phyloP scores from a whole-genome alignment of 2,888 invertebrate genomes.

The Tenthredo livida region DNA sequence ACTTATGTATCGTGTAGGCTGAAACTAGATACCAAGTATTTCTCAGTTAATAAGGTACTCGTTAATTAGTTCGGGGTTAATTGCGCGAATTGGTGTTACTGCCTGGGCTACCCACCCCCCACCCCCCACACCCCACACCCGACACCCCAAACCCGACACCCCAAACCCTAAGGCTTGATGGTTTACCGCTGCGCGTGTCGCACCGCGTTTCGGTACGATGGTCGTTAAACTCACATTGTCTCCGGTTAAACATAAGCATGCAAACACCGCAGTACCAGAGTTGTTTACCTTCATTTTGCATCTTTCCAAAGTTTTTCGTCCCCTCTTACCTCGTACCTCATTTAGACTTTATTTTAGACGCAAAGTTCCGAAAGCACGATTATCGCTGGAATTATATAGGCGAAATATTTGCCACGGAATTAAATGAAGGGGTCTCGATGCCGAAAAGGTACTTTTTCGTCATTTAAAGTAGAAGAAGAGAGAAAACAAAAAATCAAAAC shows the following conservation, averaged over 20 bases:
- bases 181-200: slow-evolving; percentile 4
- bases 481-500: no score
- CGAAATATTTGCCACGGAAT: neutral
- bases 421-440: neutral
- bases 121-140: neutral
- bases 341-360: neutral
- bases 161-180: neutral
- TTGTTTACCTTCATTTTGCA: neutral
- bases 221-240: neutral
- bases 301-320: neutral
- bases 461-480: no score
- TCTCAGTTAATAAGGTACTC: slow-evolving; percentile 43
- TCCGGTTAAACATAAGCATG: neutral
- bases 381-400: neutral
- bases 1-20: neutral
- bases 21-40: slow-evolving; percentile 39
- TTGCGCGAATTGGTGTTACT: slow-evolving; percentile 40
- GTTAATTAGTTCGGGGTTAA: slow-evolving; percentile 45
- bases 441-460: no score
- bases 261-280: neutral
- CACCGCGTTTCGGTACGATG: neutral
- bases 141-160: neutral
- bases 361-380: neutral
- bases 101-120: neutral
- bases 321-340: neutral